Evolutionary conservation across 2,888 invertebrate species (phyloP).

Genomic region (Sarcophaga variegata): DNA sequence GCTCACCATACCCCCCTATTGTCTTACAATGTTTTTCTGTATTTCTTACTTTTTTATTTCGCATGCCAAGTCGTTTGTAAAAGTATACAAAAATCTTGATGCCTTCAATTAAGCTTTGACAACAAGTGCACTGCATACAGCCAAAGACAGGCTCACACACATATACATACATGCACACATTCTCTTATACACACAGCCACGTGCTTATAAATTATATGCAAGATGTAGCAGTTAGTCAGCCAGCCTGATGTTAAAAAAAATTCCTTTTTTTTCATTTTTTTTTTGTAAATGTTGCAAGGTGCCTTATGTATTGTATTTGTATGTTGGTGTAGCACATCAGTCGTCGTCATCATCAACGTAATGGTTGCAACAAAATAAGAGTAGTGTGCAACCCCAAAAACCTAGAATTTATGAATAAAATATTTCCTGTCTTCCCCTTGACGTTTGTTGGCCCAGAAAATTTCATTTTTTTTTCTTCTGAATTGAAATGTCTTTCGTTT

Average conservation of each 20-base stretch:
- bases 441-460: conserved; percentile 64
- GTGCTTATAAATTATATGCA: conserved; percentile 60
- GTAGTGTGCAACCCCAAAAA: conserved; percentile 67
- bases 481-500: conserved; percentile 63
- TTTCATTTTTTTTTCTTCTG: background rate
- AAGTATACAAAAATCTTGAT: conserved; percentile 74
- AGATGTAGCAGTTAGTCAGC: conserved; percentile 61
- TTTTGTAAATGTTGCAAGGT: conserved; percentile 37
- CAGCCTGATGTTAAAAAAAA: conserved; percentile 51
- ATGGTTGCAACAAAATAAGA: conserved; percentile 1
- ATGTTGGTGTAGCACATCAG: background rate
- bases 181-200: conserved; percentile 23
- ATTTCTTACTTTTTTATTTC: conserved; percentile 20
- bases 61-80: conserved; percentile 77
- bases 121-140: conserved; percentile 77
- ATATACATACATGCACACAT: conserved; percentile 10
- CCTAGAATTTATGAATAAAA: conserved; percentile 67
- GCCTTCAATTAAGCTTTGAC: conserved; percentile 81
- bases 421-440: conserved; percentile 59
- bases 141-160: conserved; percentile 33
- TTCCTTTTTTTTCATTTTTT: too few species aligned
- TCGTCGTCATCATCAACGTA: conserved; percentile 8
- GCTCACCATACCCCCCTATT: conserved; percentile 11
- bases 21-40: conserved; percentile 16
- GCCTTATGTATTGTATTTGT: background rate